Evolutionary conservation across 2,113 vertebrate species (phyloP), one percentile per base, ranked within the genome.

Genomic region (Tauraco erythrolophus): DNA sequence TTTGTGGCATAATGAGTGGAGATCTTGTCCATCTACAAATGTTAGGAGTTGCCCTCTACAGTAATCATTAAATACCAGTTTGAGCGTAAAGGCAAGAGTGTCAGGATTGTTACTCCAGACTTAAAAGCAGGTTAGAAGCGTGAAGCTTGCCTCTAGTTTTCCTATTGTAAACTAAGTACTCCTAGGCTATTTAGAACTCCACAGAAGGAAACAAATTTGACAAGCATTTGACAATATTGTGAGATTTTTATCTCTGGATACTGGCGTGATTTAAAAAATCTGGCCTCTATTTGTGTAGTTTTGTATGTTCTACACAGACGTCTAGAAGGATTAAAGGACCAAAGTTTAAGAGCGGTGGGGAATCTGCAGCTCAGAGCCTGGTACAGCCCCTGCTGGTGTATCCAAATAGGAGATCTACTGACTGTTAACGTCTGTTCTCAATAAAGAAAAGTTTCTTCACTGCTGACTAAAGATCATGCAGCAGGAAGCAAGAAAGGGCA

Each of bases 221-320:
- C 23, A 61, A 43, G 6, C 43, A 45, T 62, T 62, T 78, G 31
- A 54, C 27, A 41, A 15, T 53, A 23, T 10, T 43, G 14, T 35
- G 41, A 82, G 27, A 61, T 61, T 54, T 85, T 76, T 41, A 30
- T 72, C 33, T 72, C 13, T 57, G 46, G 28, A 25, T 66, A 31
- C 8, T 1, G 1, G 27, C 76, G 13, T 76, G 70, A 50, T 58
- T 66, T 41, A 6, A 76, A 50, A 51, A 64, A 72, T 66, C 19
- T 41, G 22, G 21, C 25, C 15, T 70, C 15, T 66, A 7, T 39
- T 72, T 88, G 28, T 64, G 23, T 81, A 39, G 28, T 58, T 54
- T 66, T 3, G 1, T 30, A 15, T 64, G 50, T 89, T 71, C 35
- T 39, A 12, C 8, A 6, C 0, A 1, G 46, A 11, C 0, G 1